Conservation (phyloP, 2,888 invertebrate species). For the Anoplius nigerrimus region DNA sequence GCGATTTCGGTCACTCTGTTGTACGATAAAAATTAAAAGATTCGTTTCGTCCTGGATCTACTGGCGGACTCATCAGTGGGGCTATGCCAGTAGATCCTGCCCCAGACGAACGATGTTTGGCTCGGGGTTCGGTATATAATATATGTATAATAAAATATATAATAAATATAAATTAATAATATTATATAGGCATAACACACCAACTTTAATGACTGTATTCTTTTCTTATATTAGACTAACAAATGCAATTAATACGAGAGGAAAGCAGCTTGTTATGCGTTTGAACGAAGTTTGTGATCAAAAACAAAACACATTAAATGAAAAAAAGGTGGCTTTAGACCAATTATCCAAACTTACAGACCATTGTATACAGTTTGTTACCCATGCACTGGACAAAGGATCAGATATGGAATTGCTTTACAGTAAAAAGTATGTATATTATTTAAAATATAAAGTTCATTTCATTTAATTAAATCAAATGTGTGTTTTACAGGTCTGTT, state of each 20-base stretch:
- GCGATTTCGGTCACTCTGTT: too few relatives aligned
- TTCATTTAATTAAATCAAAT: neutral
- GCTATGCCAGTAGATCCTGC: too few relatives aligned
- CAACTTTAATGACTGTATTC: too few relatives aligned
- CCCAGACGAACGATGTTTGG: too few relatives aligned
- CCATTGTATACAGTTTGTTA: constrained; percentile 91
- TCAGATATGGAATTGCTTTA: constrained; percentile 90
- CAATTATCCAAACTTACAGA: constrained; percentile 90
- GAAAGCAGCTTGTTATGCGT: constrained; percentile 88
- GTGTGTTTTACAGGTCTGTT: constrained; percentile 65
- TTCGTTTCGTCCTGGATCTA: too few relatives aligned
- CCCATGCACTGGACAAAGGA: constrained; percentile 85
- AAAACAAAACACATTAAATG: constrained; percentile 86
- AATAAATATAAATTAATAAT: neutral
- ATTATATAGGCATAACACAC: neutral
- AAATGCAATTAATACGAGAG: constrained; percentile 88
- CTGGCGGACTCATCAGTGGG: too few relatives aligned
- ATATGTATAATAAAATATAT: too few relatives aligned
- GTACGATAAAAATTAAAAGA: too few relatives aligned
- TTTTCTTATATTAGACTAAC: constrained; percentile 79
- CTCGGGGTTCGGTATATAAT: neutral
- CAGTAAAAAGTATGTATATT: constrained; percentile 83
- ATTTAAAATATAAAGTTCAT: neutral
- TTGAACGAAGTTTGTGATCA: constrained; percentile 87
- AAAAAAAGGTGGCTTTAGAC: constrained; percentile 89